These are phyloP conservation scores for Catharus ustulatus DNA, from an alignment of 2,797 vertebrate genomes.

Conservation along the genomic window DNA sequence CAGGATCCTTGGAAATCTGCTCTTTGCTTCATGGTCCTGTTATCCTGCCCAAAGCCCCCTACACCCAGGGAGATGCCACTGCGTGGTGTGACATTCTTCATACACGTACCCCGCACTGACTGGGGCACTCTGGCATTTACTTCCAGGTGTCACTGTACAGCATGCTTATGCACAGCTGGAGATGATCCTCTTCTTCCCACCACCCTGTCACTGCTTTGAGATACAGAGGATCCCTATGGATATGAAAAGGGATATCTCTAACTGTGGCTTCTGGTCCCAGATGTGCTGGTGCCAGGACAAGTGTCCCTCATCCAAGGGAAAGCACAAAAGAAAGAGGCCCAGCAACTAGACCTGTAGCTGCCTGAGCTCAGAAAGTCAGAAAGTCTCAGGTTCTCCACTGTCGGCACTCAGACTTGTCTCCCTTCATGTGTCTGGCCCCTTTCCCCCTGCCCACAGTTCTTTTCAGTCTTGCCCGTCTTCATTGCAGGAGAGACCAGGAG, in stretches of 20 bases:
- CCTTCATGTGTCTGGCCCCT: not conserved
- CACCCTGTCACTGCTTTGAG: not conserved
- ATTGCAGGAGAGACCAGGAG: not conserved
- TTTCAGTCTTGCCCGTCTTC: not conserved
- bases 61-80: not conserved
- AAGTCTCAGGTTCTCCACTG: not conserved
- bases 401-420: not conserved
- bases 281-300: not conserved
- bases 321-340: not conserved
- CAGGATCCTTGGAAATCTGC: not conserved
- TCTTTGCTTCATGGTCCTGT: not conserved
- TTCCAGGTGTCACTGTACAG: not conserved
- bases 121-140: not conserved
- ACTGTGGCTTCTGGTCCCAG: not conserved
- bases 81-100: not conserved
- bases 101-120: not conserved
- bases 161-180: not conserved
- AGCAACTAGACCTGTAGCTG: not conserved
- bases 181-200: not conserved
- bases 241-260: not conserved
- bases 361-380: not conserved
- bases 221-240: not conserved
- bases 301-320: not conserved
- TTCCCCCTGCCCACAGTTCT: not conserved
- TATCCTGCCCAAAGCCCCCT: not conserved